Conservation (phyloP, 2,113 vertebrate species). For the Mesembrinibis cayennensis region DNA sequence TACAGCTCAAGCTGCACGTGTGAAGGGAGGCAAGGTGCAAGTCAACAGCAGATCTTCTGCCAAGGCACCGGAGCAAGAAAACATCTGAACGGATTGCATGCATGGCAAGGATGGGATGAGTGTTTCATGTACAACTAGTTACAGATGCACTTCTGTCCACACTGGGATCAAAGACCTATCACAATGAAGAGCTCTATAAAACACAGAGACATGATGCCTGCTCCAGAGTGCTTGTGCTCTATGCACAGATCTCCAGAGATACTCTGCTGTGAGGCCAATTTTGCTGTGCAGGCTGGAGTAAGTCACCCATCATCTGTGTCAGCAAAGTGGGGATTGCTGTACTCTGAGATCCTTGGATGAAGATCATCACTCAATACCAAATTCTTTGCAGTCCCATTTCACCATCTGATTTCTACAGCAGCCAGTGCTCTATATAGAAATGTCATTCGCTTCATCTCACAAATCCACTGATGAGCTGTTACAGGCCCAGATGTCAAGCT, state of each 20-base stretch:
- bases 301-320: background rate
- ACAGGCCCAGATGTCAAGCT: slow-evolving; percentile 55
- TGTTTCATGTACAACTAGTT: background rate
- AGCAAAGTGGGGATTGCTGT: background rate
- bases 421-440: slow-evolving; percentile 45
- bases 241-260: background rate
- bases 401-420: slow-evolving; percentile 56
- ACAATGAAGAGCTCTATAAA: background rate
- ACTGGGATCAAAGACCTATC: background rate
- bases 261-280: background rate
- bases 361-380: slow-evolving; percentile 45
- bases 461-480: slow-evolving; percentile 60
- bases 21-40: background rate
- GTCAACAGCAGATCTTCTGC: background rate
- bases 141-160: background rate
- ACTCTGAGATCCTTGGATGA: background rate
- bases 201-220: background rate
- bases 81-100: background rate
- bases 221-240: background rate
- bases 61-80: background rate
- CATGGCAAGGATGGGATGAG: background rate
- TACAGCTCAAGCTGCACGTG: background rate
- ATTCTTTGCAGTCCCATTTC: slow-evolving; percentile 29
- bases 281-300: background rate
- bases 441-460: slow-evolving; percentile 53